Percentiles rank a stretch among this genome's conserved stretches.
Evolutionary conservation across 2,888 invertebrate genomes (phyloP).

Genomic region (Crematogaster levior): DNA sequence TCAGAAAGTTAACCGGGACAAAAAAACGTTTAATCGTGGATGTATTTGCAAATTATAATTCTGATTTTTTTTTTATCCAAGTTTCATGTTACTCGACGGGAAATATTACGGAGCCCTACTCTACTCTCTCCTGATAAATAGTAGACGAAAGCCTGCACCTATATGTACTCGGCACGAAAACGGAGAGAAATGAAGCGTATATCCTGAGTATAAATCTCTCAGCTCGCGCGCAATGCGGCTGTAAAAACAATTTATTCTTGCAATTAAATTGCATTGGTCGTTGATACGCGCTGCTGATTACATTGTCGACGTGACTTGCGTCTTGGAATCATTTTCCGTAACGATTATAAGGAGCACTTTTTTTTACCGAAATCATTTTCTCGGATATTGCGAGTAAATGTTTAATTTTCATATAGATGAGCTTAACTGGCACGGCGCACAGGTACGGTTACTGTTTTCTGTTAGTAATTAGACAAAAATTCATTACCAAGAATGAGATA

Average conservation of each 20-base stretch:
- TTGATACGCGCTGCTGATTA: conserved; percentile 35
- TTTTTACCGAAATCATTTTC: conserved; percentile 3
- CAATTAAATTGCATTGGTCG: conserved; percentile 26
- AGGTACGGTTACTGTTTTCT: not conserved
- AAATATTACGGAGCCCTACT: not conserved
- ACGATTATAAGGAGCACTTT: not conserved
- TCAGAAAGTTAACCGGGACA: not conserved
- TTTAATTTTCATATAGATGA: conserved; percentile 22
- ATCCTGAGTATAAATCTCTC: conserved; percentile 34
- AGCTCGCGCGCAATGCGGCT: conserved; percentile 25
- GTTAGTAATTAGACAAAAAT: conserved; percentile 30
- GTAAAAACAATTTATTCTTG: conserved; percentile 29
- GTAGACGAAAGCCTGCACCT: not conserved
- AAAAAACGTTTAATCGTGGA: not conserved
- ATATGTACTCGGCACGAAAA: conserved; percentile 18
- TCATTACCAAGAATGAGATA: conserved; percentile 47
- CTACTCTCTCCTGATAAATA: conserved; percentile 16
- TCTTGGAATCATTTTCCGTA: conserved; percentile 18
- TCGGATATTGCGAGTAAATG: not conserved
- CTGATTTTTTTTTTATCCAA: not conserved
- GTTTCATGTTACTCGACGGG: not conserved
- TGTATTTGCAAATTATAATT: not conserved
- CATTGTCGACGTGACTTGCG: conserved; percentile 38
- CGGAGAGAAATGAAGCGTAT: conserved; percentile 25
- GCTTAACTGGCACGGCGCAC: conserved; percentile 29